These are phyloP conservation scores for Phymanthus crucifer DNA, from an alignment of 92 coral and sea anemone genomes.

Conservation along the genomic window DNA sequence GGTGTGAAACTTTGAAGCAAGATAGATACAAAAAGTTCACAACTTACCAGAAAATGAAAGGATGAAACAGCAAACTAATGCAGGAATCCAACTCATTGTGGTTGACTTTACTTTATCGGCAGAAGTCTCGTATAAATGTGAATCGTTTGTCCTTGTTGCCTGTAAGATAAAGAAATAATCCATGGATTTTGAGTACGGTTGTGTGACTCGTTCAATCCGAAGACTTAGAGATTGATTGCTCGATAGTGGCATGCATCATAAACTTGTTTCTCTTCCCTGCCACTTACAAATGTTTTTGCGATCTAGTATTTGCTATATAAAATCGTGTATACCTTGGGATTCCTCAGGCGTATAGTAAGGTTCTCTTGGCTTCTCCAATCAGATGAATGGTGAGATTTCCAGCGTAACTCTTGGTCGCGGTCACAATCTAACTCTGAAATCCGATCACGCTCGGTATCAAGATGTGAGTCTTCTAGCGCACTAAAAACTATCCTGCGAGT, in stretches of 20 bases:
- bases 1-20: neutral
- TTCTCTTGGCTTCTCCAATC: neutral
- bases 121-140: neutral
- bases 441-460: constrained; percentile 15
- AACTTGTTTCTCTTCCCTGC: constrained; percentile 4
- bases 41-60: constrained; percentile 11
- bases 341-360: neutral
- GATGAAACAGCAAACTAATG: neutral
- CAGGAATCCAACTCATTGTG: neutral
- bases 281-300: neutral
- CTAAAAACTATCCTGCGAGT: neutral
- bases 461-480: constrained; percentile 16
- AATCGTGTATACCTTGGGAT: neutral
- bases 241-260: constrained; percentile 7
- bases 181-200: neutral
- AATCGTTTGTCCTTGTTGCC: neutral
- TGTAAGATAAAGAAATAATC: constrained; percentile 9
- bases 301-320: neutral
- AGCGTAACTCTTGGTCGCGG: constrained; percentile 12
- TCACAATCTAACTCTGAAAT: constrained; percentile 7
- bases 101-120: neutral
- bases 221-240: neutral
- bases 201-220: constrained; percentile 27
- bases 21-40: neutral
- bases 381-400: neutral